Base-by-base conservation (phyloP, 1,140 invertebrate species). In the Drosophila ogumai region DNA sequence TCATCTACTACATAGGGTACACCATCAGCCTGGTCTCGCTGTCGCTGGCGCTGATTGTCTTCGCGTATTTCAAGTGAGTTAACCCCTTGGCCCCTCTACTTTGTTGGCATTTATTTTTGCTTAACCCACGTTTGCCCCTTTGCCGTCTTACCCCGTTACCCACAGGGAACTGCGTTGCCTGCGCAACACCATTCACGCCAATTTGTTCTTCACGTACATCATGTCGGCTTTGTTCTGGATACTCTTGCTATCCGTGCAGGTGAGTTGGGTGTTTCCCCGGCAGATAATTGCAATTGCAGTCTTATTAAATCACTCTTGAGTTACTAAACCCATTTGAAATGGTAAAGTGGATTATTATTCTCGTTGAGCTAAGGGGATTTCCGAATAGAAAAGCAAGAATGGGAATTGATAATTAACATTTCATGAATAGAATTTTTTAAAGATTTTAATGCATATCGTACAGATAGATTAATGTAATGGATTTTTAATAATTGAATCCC, bases 161-260 rank as follows among this genome's bases (percentile, higher is more conserved):
- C 34, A 12, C 95, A 99, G 98, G 92, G 98, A 98, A 93, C 94
- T 99, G 25, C 94, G 97, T 90, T 99, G 98, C 93, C 93, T 99
- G 59, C 95, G 97, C 47, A 99, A 99, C 92, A 97, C 95, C 74
- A 98, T 99, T 55, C 92, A 93, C 73, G 90, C 90, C 69, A 93
- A 92, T 88, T 92, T 93, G 80, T 93, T 93, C 75, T 92, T 93
- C 57, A 93, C 92, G 57, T 92, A 93, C 68, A 93, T 93, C 61
- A 92, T 92, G 90, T 93, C 92, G 59, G 92, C 81, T 63, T 75
- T 92, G 52, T 82, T 92, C 57, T 93, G 92, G 92, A 92, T 93
- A 66, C 79, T 93, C 9, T 63, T 91, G 71, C 71, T 93, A 28
- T 91, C 88, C 19, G 86, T 93, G 36, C 87, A 92, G 88, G 92